Conservation (phyloP, 2,888 invertebrate species). For the Volucella inanis region DNA sequence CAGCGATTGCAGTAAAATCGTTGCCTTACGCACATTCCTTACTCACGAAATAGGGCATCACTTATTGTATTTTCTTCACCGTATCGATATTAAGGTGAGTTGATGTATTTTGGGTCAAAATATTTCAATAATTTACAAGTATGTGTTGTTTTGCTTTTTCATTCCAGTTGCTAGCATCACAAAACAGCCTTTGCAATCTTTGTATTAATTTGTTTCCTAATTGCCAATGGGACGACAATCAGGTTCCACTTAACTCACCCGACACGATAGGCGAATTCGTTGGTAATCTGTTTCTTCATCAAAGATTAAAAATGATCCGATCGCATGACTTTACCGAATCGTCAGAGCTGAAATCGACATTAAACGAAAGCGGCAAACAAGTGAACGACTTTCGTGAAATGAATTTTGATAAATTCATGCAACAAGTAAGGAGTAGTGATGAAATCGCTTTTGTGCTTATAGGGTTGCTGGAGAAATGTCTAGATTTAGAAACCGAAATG, state of each 20-base stretch:
- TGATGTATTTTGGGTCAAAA: not conserved
- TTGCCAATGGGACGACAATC: conserved; percentile 80
- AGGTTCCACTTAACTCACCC: conserved; percentile 74
- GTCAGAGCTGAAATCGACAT: conserved; percentile 20
- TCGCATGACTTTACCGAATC: conserved; percentile 47
- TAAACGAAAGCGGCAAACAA: conserved; percentile 18
- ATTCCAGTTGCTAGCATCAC: conserved; percentile 81
- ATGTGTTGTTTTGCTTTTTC: conserved; percentile 12
- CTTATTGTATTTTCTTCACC: conserved; percentile 79
- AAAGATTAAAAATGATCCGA: conserved; percentile 69
- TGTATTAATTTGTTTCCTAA: conserved; percentile 82
- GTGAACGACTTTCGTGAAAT: conserved; percentile 20
- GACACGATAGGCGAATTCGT: conserved; percentile 78
- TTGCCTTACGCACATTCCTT: conserved; percentile 81
- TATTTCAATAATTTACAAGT: not conserved
- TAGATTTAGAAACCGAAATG: conserved; percentile 78
- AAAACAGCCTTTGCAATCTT: conserved; percentile 80
- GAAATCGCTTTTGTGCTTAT: conserved; percentile 81
- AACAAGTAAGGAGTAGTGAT: conserved; percentile 78
- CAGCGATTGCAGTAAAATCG: conserved; percentile 81
- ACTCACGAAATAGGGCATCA: conserved; percentile 81
- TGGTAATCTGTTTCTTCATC: conserved; percentile 78
- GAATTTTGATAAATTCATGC: conserved; percentile 76
- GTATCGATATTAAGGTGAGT: conserved; percentile 80
- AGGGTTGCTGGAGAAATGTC: conserved; percentile 79